Evolutionary conservation across 2,113 vertebrate genomes (phyloP), one percentile per base, ranked within the genome.

Genomic region (Cnemophilus loriae): DNA sequence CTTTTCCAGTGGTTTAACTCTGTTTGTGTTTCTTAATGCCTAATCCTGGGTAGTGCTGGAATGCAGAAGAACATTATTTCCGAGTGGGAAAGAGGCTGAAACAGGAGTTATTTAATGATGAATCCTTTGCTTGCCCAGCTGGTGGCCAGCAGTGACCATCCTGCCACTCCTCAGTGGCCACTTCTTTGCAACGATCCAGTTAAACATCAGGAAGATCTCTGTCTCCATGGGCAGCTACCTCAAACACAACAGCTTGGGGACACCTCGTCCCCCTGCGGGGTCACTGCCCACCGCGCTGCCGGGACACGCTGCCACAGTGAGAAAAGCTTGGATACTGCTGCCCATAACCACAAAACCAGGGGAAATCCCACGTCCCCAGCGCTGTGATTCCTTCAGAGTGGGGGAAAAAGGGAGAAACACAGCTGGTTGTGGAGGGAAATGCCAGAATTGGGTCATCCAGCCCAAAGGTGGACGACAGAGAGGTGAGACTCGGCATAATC

Each of bases 401-500:
- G 12, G 12, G 52, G n/a, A 85, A 55, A 91, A 87, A 84, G n/a
- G 17, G 28, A 57, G n/a, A 65, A 89, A 59, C 2, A 1, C 32
- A 33, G 33, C 46, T 53, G 50, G 27, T 6, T 50, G 39, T 3
- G 4, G 7, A 39, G 26, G 33, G 41, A 80, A 91, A 65, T 12
- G 21, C 27, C 68, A 73, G 27, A 64, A 86, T 0, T 47, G 63
- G 16, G 41, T 76, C 52, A 77, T 9, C 18, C 68, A 77, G 49
- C 59, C 55, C 49, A 30, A 76, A 80, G 53, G 44, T 13, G 55
- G 41, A 6, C 44, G 44, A 30, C 0, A 0, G 77, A 56, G 44
- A 33, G 46, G 39, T 24, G 22, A 77, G 44, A 22, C 7, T 3
- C 0, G 0, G 41, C 1, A 0, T 15, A 26, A 4, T 4, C 0